Evolutionary conservation across 1,140 invertebrate genomes (phyloP), one percentile per base, ranked within the genome.

Genomic region (Reticulitermes speratus): DNA sequence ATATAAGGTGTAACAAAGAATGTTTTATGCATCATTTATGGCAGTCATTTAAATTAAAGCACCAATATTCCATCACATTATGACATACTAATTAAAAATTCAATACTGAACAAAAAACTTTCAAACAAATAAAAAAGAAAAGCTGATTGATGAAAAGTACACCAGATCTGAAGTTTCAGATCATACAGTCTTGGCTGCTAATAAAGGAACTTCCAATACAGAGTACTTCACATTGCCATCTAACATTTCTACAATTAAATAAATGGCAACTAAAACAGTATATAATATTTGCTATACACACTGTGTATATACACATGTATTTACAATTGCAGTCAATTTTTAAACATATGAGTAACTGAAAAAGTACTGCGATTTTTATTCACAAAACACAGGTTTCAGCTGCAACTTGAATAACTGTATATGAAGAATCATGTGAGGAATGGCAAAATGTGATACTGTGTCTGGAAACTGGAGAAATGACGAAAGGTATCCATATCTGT

Each of bases 61-160:
- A 75, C 65, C 65, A 75, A 75, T 75, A 75, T 75, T 75, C 65
- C 65, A 75, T 75, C 65, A 75, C 65, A 75, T 75, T 75, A 30
- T 75, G 16, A 75, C n/a, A 75, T 75, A 25, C n/a, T 25, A 75
- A 75, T 75, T 75, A 75, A 75, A 75, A 75, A 30, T 30, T 6
- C n/a, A 75, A 75, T 75, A 75, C 25, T 30, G n/a, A 75, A 75
- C 14, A 14, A 75, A 75, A 8, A n/a, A 11, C 19, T 65, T 65
- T 65, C 6, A 69, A 69, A 55, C 9, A 69, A 69, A 69, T 25
- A 69, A 6, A n/a, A n/a, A n/a, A 69, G n/a, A 69, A 69, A n/a
- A 25, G 65, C 65, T 75, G 65, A 75, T 25, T 75, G 65, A 25
- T 30, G 12, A n/a, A 75, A 30, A 19, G 1, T 23, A 23, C 59